Conservation (phyloP, 2,113 vertebrate genomes). For the Cyprinodon variegatus region DNA sequence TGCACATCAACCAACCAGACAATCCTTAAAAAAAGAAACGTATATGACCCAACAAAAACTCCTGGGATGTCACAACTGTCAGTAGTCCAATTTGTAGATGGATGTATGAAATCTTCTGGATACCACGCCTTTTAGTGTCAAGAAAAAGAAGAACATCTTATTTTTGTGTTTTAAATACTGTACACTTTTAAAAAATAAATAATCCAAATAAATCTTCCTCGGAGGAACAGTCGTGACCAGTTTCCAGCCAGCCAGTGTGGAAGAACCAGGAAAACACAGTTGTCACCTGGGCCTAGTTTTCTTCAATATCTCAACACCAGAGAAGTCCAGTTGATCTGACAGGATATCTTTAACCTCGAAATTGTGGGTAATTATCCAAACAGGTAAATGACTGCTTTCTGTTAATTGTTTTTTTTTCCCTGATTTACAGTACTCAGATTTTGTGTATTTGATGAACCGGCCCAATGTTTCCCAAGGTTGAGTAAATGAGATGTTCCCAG, state of each 20-base stretch:
- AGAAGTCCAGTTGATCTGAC: constrained; percentile 5
- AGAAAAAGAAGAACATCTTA: constrained; percentile 81
- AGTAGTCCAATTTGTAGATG: constrained; percentile 93
- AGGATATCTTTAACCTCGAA: constrained; percentile 74
- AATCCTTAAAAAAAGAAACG: constrained; percentile 86
- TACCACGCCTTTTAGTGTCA: constrained; percentile 90
- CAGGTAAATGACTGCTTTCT: too few relatives aligned
- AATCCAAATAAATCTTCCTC: constrained; percentile 92
- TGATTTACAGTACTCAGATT: neutral
- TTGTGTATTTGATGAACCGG: constrained; percentile 32
- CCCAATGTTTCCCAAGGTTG: constrained; percentile 6
- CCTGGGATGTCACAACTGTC: constrained; percentile 96
- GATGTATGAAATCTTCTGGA: constrained; percentile 82
- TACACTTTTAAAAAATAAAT: constrained; percentile 98
- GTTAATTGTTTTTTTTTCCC: neutral
- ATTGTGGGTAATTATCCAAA: neutral
- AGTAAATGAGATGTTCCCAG: constrained; percentile 48
- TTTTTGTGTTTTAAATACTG: constrained; percentile 98
- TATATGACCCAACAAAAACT: constrained; percentile 82
- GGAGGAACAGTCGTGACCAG: constrained; percentile 92
- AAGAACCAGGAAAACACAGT: constrained; percentile 76
- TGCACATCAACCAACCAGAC: constrained; percentile 99
- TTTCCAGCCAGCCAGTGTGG: constrained; percentile 89
- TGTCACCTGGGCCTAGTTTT: constrained; percentile 45
- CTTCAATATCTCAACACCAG: constrained; percentile 55